Evolutionary conservation across 2,797 vertebrate species (phyloP).

Genomic region (Saxicola maurus): DNA sequence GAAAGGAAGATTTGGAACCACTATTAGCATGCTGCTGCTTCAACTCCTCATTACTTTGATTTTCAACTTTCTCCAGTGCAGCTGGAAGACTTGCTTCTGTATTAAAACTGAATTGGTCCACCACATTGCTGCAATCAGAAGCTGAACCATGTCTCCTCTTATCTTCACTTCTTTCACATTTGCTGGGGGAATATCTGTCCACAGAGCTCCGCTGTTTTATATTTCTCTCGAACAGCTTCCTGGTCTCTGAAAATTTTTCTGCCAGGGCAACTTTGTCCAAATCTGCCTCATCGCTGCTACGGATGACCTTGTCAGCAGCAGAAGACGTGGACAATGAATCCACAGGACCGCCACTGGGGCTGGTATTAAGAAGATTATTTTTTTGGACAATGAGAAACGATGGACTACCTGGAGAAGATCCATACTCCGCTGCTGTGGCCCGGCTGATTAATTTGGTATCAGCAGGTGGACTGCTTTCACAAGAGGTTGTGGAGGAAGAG

Average conservation of each 20-base stretch:
- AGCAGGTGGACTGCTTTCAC: slow-evolving; percentile 49
- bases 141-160: slow-evolving; percentile 71
- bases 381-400: slow-evolving; percentile 73
- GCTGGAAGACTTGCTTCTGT: slow-evolving; percentile 59
- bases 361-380: slow-evolving; percentile 68
- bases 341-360: neutral
- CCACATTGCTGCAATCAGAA: slow-evolving; percentile 64
- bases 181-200: slow-evolving; percentile 75
- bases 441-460: slow-evolving; percentile 59
- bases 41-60: slow-evolving; percentile 22
- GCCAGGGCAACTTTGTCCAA: slow-evolving; percentile 89
- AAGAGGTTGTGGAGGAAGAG: slow-evolving; percentile 37
- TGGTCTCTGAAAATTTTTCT: slow-evolving; percentile 91
- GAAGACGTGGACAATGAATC: slow-evolving; percentile 30
- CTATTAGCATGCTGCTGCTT: slow-evolving; percentile 11
- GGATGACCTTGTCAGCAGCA: slow-evolving; percentile 74
- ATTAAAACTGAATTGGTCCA: slow-evolving; percentile 63
- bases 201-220: slow-evolving; percentile 76
- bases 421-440: slow-evolving; percentile 41
- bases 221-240: slow-evolving; percentile 90
- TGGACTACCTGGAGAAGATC: slow-evolving; percentile 70
- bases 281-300: slow-evolving; percentile 81
- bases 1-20: slow-evolving; percentile 33
- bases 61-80: neutral
- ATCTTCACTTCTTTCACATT: slow-evolving; percentile 73